Evolutionary conservation across 1,140 invertebrate genomes (phyloP).

Genomic region (Penaeus vannamei): DNA sequence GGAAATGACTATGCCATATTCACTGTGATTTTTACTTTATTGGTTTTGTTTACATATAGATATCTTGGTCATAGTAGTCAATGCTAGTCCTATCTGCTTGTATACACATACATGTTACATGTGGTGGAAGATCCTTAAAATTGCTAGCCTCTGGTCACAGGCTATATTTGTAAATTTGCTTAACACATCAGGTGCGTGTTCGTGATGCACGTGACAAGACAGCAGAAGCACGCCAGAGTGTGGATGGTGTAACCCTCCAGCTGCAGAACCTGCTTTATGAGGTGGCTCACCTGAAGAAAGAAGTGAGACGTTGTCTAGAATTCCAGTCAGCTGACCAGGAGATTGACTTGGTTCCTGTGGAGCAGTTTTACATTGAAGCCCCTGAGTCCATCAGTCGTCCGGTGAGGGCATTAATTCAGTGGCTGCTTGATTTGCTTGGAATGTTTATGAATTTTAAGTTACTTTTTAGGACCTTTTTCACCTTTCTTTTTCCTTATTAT

Average conservation of each 20-base stretch:
- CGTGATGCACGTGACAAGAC: constrained; percentile 65
- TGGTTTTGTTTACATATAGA: too few species aligned
- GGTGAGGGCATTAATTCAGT: constrained; percentile 74
- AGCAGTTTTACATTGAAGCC: constrained; percentile 89
- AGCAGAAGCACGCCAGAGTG: constrained; percentile 83
- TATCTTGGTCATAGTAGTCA: too few species aligned
- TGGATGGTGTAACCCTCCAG: constrained; percentile 90
- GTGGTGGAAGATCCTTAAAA: background rate
- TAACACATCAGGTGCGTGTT: constrained; percentile 60
- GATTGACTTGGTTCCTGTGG: constrained; percentile 87
- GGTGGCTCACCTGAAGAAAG: constrained; percentile 91
- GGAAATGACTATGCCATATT: too few species aligned
- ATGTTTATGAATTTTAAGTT: background rate
- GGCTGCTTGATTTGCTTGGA: constrained; percentile 39
- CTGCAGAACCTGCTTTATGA: constrained; percentile 97
- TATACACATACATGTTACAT: background rate
- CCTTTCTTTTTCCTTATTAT: background rate
- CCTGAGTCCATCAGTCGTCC: constrained; percentile 80
- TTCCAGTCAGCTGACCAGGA: constrained; percentile 96
- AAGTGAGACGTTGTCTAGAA: constrained; percentile 93
- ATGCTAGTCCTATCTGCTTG: too few species aligned
- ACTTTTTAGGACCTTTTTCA: background rate
- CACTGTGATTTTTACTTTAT: too few species aligned
- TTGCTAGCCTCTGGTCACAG: background rate
- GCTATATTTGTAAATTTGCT: background rate